Conservation (phyloP, 2,113 vertebrate genomes). For the Tretioscincus oriximinensis region DNA sequence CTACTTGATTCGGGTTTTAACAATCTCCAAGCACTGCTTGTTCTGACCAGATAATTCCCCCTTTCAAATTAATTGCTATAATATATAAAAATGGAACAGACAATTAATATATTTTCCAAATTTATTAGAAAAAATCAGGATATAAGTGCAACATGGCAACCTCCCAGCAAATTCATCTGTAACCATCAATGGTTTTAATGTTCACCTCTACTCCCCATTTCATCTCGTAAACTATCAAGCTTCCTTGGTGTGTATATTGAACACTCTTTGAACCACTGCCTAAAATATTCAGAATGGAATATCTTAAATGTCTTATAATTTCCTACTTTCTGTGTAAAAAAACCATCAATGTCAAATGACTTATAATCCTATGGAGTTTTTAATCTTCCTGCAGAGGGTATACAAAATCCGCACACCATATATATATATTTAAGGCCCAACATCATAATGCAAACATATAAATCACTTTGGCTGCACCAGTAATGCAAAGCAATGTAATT, state of each 20-base stretch:
- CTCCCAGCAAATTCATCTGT: neutral
- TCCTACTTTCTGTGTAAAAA: neutral
- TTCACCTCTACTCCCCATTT: neutral
- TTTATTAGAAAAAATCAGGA: neutral
- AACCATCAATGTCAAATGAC: neutral
- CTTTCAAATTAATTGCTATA: neutral
- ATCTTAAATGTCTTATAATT: neutral
- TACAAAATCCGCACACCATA: neutral
- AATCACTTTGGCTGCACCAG: neutral
- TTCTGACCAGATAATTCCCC: no score
- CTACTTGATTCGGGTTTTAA: no score
- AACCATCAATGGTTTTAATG: neutral
- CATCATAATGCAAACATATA: neutral
- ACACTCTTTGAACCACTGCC: neutral
- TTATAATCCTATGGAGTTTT: neutral
- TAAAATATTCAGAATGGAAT: neutral
- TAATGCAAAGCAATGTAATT: neutral
- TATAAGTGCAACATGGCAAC: no score
- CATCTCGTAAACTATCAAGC: neutral
- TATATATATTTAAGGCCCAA: neutral
- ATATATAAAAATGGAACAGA: neutral
- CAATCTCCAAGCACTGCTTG: neutral
- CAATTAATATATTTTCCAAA: neutral
- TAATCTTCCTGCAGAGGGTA: neutral
- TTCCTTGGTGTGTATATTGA: neutral